A percentile compares a stretch with the other conserved stretches of the same genome.
These are phyloP conservation scores for Junonia oenone DNA, from an alignment of 2,888 invertebrate genomes.

Conservation along the genomic window DNA sequence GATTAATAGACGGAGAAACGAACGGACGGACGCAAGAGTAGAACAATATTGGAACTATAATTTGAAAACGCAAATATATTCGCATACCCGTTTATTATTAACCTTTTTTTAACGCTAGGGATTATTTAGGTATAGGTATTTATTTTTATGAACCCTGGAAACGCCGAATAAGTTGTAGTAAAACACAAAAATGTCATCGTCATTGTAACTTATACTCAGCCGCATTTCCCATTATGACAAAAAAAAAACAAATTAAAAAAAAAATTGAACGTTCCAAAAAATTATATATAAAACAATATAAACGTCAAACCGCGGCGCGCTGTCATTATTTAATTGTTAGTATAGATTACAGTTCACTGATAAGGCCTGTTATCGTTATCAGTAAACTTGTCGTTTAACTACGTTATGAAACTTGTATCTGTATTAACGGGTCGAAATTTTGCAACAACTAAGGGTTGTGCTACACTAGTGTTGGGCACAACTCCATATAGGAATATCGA, in stretches of 20 bases:
- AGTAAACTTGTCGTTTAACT: slow-evolving; percentile 13
- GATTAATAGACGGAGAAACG: no score
- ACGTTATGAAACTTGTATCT: slow-evolving; percentile 17
- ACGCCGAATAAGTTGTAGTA: no score
- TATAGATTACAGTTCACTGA: slow-evolving; percentile 10
- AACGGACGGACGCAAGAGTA: no score
- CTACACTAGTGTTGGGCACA: background rate
- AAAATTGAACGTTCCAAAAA: background rate
- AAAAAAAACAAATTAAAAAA: background rate
- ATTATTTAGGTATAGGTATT: no score
- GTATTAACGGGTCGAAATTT: slow-evolving; percentile 1
- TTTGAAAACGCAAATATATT: no score
- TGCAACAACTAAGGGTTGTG: background rate
- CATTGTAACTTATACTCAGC: no score
- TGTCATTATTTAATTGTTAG: slow-evolving; percentile 2
- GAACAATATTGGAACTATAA: no score
- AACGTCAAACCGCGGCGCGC: background rate
- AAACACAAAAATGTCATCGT: no score
- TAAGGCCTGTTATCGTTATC: slow-evolving; percentile 14
- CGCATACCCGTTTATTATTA: no score
- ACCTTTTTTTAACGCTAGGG: no score
- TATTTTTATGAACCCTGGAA: no score
- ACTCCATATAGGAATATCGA: background rate
- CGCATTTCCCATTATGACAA: no score
- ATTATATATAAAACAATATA: background rate